Percentiles rank a stretch among this genome's conserved stretches.
Evolutionary conservation across 2,113 vertebrate genomes (phyloP).

Genomic region (Azemiops feae): DNA sequence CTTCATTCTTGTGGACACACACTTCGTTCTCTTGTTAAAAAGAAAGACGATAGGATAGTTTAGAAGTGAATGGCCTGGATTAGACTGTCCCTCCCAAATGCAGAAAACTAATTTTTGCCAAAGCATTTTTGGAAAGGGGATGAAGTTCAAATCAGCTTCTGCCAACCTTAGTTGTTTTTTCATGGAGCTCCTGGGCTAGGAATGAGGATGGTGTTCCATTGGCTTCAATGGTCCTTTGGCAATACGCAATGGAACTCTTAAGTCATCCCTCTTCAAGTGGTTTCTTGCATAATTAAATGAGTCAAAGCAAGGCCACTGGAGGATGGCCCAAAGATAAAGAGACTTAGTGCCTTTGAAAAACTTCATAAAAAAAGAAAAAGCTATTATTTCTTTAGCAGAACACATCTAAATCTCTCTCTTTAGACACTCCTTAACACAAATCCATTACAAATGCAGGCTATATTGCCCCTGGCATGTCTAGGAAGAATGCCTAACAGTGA

Average conservation of each 20-base stretch:
- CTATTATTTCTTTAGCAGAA: neutral
- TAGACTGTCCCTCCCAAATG: neutral
- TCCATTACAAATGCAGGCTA: no score
- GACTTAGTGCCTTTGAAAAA: neutral
- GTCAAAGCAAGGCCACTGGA: neutral
- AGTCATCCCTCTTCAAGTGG: neutral
- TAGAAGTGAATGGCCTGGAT: neutral
- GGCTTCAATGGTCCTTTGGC: neutral
- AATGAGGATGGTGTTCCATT: neutral
- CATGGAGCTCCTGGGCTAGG: neutral
- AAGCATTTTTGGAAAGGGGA: neutral
- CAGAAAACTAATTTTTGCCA: neutral
- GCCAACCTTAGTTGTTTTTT: neutral
- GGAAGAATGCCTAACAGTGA: no score
- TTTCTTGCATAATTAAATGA: neutral
- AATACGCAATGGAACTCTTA: neutral
- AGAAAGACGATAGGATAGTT: neutral
- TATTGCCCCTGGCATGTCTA: no score
- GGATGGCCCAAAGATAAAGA: neutral
- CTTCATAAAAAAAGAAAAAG: neutral
- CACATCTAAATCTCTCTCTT: no score
- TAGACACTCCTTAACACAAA: no score
- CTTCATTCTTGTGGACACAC: neutral
- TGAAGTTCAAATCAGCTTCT: neutral
- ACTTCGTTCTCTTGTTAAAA: neutral